Evolutionary conservation across 2,113 vertebrate genomes (phyloP), one percentile per base, ranked within the genome.

Genomic region (Noturus placidus): DNA sequence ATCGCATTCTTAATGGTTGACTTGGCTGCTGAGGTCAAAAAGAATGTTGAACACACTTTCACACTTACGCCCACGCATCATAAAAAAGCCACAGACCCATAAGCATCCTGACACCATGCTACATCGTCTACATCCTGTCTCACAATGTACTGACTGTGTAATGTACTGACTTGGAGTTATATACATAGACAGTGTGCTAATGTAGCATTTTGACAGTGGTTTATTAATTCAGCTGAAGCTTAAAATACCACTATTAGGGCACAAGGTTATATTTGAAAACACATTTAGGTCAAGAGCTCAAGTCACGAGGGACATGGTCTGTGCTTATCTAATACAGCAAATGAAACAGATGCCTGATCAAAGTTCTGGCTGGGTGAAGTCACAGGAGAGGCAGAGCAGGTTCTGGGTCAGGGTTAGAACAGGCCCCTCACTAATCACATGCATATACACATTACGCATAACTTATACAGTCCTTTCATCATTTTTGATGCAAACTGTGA

Each of bases 221-320:
- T 84, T 87, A 80, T 74, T 61, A 56, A 54, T 89, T 89, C 61
- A 77, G 54, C 20, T 65, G 56, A 70, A 82, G 78, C 86, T 89
- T 77, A 82, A 89, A 85, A 88, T 84, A 82, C 35, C 56, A 56
- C 67, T 59, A 85, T 74, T 83, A 87, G 50, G 79, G 76, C 35
- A 67, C 59, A 63, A 82, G 78, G 83, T 82, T 85, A 87, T 89
- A 87, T 89, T 85, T 85, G 76, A 89, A 87, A 89, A 85, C 89
- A 87, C 86, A 89, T 87, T 87, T 89, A 78, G 89, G 89, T 89
- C 69, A 87, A 87, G 83, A 87, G 83, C 89, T 87, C 89, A 87
- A 74, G 67, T 87, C 83, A 35, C 42, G 46, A 82, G 83, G 78
- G 78, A 89, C 54, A 27, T 57, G 63, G 27, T 74, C 67, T 87